phyloP scores from a whole-genome alignment of 2,113 vertebrate species.

The Hemibagrus wyckioides region DNA sequence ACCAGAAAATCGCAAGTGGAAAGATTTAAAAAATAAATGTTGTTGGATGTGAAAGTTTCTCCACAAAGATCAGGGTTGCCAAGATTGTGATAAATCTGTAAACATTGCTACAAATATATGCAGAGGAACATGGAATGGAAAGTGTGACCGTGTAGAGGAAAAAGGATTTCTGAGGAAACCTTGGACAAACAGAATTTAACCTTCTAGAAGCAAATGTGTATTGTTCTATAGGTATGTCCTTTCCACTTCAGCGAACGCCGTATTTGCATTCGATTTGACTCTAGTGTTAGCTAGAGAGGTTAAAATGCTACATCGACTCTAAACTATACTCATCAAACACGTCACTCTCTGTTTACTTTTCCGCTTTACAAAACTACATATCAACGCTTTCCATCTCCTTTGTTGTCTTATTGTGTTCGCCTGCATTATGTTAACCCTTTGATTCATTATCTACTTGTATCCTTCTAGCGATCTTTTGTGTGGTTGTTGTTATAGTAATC shows the following conservation, averaged over 20 bases:
- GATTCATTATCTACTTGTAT: background rate
- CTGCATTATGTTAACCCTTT: background rate
- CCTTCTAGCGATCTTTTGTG: background rate
- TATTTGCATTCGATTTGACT: background rate
- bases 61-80: background rate
- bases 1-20: background rate
- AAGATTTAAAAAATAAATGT: no score
- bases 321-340: no score
- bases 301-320: background rate
- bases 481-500: background rate
- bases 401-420: background rate
- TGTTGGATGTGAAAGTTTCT: no score
- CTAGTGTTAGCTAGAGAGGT: background rate
- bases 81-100: background rate
- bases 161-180: no score
- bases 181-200: no score
- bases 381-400: background rate
- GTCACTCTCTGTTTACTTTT: no score
- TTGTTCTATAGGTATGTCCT: background rate
- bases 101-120: no score
- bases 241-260: background rate
- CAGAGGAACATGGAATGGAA: background rate
- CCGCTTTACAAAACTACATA: background rate
- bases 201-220: background rate
- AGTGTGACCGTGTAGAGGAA: background rate